Evolutionary conservation across 2,113 vertebrate species (phyloP).

Genomic region (Engraulis encrasicolus): DNA sequence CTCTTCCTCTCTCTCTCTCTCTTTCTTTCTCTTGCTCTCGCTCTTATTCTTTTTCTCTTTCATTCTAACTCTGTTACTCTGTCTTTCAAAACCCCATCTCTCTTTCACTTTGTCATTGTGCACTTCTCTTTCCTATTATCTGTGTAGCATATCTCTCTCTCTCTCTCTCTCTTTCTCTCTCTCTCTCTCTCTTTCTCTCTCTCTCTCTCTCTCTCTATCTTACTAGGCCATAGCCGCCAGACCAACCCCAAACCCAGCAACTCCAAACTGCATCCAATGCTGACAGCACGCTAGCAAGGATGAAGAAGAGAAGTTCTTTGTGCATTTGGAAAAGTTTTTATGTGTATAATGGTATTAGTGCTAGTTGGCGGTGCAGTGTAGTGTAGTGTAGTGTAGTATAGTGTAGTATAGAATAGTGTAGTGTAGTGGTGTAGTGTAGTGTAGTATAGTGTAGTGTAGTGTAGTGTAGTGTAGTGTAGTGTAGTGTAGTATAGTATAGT

Average conservation of each 20-base stretch:
- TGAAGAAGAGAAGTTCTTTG: neutral
- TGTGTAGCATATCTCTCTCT: constrained; percentile 59
- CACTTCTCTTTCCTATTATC: constrained; percentile 29
- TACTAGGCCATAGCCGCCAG: neutral
- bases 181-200: constrained; percentile 27
- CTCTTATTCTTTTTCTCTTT: too few relatives aligned
- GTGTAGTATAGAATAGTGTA: too few relatives aligned
- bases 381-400: too few relatives aligned
- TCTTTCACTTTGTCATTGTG: constrained; percentile 49
- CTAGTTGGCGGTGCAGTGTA: too few relatives aligned
- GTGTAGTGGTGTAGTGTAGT: too few relatives aligned
- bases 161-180: constrained; percentile 49
- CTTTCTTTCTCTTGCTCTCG: too few relatives aligned
- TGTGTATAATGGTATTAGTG: neutral
- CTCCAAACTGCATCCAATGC: neutral
- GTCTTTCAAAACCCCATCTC: too few relatives aligned
- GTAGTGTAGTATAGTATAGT: neutral
- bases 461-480: too few relatives aligned
- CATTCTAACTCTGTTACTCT: too few relatives aligned
- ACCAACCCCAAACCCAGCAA: constrained; percentile 7
- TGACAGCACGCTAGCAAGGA: neutral
- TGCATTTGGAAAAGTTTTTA: neutral
- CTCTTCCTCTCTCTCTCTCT: neutral
- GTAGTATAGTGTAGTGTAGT: too few relatives aligned
- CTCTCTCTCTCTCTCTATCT: neutral